These are phyloP conservation scores for Mustela lutreola DNA, from an alignment of 2,113 vertebrate genomes.

Conservation along the genomic window DNA sequence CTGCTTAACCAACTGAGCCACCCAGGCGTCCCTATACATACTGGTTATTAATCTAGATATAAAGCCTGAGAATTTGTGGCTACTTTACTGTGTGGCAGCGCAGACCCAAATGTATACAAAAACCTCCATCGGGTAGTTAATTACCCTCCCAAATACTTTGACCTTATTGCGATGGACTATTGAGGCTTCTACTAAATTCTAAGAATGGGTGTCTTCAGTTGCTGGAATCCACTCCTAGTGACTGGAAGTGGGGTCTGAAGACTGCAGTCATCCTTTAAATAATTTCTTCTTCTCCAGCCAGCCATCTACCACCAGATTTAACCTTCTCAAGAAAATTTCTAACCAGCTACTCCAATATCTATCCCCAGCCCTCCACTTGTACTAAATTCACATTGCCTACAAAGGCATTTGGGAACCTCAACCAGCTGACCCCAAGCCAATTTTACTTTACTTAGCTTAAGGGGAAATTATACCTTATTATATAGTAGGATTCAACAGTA, in stretches of 20 bases:
- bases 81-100: background rate
- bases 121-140: background rate
- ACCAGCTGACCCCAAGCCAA: background rate
- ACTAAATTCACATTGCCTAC: background rate
- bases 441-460: background rate
- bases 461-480: background rate
- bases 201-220: background rate
- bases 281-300: background rate
- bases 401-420: background rate
- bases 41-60: background rate
- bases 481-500: background rate
- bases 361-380: background rate
- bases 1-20: too few relatives aligned
- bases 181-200: background rate
- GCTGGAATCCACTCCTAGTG: background rate
- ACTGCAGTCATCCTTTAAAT: background rate
- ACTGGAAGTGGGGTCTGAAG: background rate
- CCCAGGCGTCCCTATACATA: too few relatives aligned
- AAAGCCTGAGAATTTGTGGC: background rate
- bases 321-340: background rate
- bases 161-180: background rate
- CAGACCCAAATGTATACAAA: background rate
- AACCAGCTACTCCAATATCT: background rate
- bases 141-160: background rate
- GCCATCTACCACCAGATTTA: background rate